Evolutionary conservation across 2,888 invertebrate species (phyloP), one percentile per base, ranked within the genome.

Genomic region (Pterostichus niger): DNA sequence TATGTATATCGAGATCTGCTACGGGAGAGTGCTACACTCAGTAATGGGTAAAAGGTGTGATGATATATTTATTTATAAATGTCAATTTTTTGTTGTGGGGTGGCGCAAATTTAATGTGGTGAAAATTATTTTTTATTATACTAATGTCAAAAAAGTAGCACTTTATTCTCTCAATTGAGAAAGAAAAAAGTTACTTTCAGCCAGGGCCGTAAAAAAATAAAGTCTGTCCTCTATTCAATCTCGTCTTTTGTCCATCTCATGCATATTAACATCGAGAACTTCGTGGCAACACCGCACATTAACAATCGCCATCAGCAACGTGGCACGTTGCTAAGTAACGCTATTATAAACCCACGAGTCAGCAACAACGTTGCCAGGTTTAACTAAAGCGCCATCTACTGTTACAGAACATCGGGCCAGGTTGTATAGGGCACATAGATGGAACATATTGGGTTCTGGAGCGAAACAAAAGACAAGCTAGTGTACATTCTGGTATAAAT

Each of bases 271-370:
- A 35, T 11, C 59, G 59, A 11, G 6, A 2, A 24, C 3, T 31
- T 31, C 59, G 31, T 59, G 59, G 59, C 64, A 64, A 33, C 64
- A 13, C 10, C 31, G 64, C 24, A 24, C 24, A 24, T 35, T 64
- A 64, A 64, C 64, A 61, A n/a, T 33, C 33, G 61, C 61, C 61
- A 33, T 61, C 35, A 61, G 61, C n/a, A 24, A 59, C 24, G 24
- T 2, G 3, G 24, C 24, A 31, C 64, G 64, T 64, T 64, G 64
- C 64, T 64, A 64, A 64, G 64, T 64, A 64, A 64, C 64, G 64
- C 64, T 64, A 64, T 64, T 64, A 64, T 64, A 33, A 35, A 64
- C 64, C 64, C 64, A 4, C 13, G 35, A 64, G 11, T 64, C 64
- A 64, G 64, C 64, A 33, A 7, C 49, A n/a, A 49, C 64, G 64